Percentiles rank a stretch among this genome's conserved stretches.
Conservation (phyloP, 2,113 vertebrate species). For the Eurystomus gularis region DNA sequence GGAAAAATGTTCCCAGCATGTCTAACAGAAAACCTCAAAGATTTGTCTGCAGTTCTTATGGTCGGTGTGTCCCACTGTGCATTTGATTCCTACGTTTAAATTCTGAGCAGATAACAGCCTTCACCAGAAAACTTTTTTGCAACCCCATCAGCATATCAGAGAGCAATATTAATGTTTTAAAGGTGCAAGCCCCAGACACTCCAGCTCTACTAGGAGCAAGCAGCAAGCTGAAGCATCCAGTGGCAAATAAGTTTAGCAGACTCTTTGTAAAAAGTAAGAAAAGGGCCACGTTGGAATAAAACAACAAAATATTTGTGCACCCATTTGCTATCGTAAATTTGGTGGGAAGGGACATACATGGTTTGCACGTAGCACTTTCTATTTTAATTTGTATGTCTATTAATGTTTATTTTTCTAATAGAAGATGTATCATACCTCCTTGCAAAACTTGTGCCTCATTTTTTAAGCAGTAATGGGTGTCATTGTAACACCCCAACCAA, state of each 20-base stretch:
- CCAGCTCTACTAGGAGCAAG: neutral
- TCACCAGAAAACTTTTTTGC: neutral
- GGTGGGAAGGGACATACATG: neutral
- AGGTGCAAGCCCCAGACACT: neutral
- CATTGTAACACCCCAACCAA: neutral
- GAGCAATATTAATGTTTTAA: constrained; percentile 16
- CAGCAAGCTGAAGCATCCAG: neutral
- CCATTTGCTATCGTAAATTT: neutral
- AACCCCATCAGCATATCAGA: constrained; percentile 1
- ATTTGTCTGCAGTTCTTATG: neutral
- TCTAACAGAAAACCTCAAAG: neutral
- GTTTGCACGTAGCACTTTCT: neutral
- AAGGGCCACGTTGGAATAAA: neutral
- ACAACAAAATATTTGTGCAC: neutral
- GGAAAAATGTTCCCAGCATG: constrained; percentile 20
- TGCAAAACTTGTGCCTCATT: neutral
- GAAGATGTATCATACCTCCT: neutral
- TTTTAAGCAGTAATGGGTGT: neutral
- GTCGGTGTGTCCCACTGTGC: neutral
- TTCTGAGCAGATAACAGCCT: constrained; percentile 15
- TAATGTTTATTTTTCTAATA: neutral
- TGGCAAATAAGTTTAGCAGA: neutral
- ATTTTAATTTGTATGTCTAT: neutral
- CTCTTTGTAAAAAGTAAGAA: neutral
- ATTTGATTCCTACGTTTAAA: neutral